Evolutionary conservation across 2,888 invertebrate species (phyloP).

Genomic region (Tachina lurida): DNA sequence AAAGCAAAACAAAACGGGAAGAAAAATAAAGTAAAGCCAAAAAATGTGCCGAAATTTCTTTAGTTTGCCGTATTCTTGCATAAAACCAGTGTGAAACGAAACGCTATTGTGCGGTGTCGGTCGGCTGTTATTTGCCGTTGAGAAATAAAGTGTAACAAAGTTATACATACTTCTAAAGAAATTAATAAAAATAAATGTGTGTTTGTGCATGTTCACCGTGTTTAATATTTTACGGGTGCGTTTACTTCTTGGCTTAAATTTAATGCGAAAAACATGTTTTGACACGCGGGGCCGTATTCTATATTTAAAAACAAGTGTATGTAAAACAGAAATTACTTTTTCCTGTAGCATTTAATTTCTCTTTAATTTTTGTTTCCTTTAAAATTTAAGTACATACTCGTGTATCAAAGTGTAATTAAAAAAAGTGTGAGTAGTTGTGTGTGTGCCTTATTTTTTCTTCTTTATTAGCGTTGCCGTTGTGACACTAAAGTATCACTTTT

Average conservation of each 20-base stretch:
- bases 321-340: not conserved
- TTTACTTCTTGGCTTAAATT: not conserved
- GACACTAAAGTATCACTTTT: no score
- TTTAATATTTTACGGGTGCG: slow-evolving; percentile 9
- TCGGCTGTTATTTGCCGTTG: slow-evolving; percentile 40
- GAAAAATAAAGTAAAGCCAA: not conserved
- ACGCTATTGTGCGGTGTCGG: slow-evolving; percentile 51
- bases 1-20: slow-evolving; percentile 6
- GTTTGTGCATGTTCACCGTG: not conserved
- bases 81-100: slow-evolving; percentile 61
- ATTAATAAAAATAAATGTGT: not conserved
- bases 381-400: slow-evolving; percentile 4
- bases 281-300: not conserved
- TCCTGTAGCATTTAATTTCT: slow-evolving; percentile 15
- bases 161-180: not conserved
- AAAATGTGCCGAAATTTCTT: slow-evolving; percentile 54
- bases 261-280: slow-evolving; percentile 17
- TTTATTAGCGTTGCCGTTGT: no score
- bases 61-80: slow-evolving; percentile 46
- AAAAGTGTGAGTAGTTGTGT: slow-evolving; percentile 5
- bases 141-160: slow-evolving; percentile 9
- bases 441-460: not conserved
- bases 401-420: slow-evolving; percentile 31
- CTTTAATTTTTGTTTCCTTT: slow-evolving; percentile 39
- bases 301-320: not conserved